Base-by-base conservation (phyloP, 2,888 invertebrate genomes). In the Nephrocerus scutellatus region DNA sequence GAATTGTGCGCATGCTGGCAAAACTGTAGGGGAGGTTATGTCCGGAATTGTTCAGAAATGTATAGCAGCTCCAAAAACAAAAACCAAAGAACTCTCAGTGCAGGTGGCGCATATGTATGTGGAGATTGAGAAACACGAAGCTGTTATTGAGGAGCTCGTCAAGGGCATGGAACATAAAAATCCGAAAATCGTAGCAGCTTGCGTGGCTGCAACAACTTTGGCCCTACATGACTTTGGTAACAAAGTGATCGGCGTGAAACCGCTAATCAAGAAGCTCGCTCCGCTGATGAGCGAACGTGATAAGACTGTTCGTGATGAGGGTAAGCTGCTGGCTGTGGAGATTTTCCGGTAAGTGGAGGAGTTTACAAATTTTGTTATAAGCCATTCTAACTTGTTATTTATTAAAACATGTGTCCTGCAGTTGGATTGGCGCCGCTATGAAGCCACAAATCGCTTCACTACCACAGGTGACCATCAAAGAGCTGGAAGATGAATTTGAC, bases 91-190 rank as follows among this genome's bases (percentile, higher is more conserved):
- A 49, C 74, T 92, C 30, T 86, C 91, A 0, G 73, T 85, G 41
- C 93, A 93, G 70, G 77, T 96, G 45, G 81, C 84, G 5, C 71
- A 97, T 42, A 89, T 93, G 88, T 95, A 87, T 63, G 76, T 96
- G 50, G 96, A 97, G 73, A 90, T 95, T 56, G 96, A 97, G 60
- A 95, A 92, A 62, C 84, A 87, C 44, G 96, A 96, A 48, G 69
- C 79, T 9, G 90, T 91, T 1, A 73, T 83, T 53, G 96, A 96
- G 50, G 95, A 93, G 65, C 72, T 97, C 3, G 71, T 92, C 14
- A 93, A 93, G 70, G 96, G 96, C 22, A 83, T 91, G 71, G 87
- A 90, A 29, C 88, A 88, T 53, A 97, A 97, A 67, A 95, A 95
- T 68, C 96, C 97, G 0, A 97, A 95, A 72, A 88, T 92, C 43